Evolutionary conservation across 92 coral and sea anemone genomes (phyloP).

Genomic region (Paragorgia papillata): DNA sequence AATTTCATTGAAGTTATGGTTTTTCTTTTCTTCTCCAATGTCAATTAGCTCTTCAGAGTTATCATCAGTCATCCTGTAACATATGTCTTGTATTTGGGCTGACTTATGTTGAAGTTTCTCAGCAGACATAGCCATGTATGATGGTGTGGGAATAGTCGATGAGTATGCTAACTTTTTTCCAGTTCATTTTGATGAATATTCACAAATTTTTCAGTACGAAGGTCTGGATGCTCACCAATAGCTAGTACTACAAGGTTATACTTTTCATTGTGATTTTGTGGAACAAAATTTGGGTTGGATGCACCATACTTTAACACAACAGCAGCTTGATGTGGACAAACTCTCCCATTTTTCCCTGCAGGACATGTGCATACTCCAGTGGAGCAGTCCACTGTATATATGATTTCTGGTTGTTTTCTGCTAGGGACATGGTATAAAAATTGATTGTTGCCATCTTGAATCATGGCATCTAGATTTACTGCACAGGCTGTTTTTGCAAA

Average conservation of each 20-base stretch:
- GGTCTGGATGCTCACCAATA: slow-evolving; percentile 31
- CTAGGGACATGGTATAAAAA: slow-evolving; percentile 49
- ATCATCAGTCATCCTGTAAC: too few species aligned
- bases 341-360: slow-evolving; percentile 52
- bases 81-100: too few species aligned
- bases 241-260: slow-evolving; percentile 54
- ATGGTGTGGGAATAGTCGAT: too few species aligned
- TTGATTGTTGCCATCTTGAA: slow-evolving; percentile 34
- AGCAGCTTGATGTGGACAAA: slow-evolving; percentile 66
- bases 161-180: background rate
- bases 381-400: slow-evolving; percentile 42
- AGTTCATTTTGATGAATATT: slow-evolving; percentile 58
- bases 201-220: slow-evolving; percentile 16
- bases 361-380: slow-evolving; percentile 53
- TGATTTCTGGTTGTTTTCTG: slow-evolving; percentile 21
- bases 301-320: slow-evolving; percentile 44
- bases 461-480: slow-evolving; percentile 35
- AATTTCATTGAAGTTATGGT: too few species aligned
- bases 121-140: background rate
- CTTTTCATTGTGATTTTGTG: slow-evolving; percentile 50
- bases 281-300: slow-evolving; percentile 41
- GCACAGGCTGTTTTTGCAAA: slow-evolving; percentile 36
- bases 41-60: too few species aligned
- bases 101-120: too few species aligned
- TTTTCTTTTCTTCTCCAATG: too few species aligned